Evolutionary conservation across 2,888 invertebrate genomes (phyloP), one percentile per base, ranked within the genome.

Genomic region (Athetis lepigone): DNA sequence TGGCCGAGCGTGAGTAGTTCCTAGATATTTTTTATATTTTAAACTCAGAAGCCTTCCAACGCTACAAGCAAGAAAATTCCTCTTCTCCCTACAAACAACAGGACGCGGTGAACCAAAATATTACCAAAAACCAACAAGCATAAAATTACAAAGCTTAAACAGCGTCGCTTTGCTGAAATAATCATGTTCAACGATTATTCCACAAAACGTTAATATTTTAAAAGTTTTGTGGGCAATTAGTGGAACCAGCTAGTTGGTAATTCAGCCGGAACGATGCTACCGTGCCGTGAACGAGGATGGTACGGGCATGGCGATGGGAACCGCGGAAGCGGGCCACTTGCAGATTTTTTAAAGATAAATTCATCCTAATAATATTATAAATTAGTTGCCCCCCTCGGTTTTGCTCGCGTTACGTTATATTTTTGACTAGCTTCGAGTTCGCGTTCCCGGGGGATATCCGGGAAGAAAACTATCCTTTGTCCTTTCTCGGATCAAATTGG

Each of bases 201-300:
- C 70, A 75, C 70, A 80, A 73, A 80, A 80, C 76, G 77, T 82
- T 84, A 81, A 83, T 86, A 87, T 85, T 87, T 86, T 77, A 80
- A 85, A 87, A 88, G 80, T 83, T 84, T 75, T 82, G 76, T 69
- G 79, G 80, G 83, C 85, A 88, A 89, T 90, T 89, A 90, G 86
- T 69, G 75, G 71, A 67, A 72, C 72, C 81, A 78, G 81, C 78
- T 82, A 82, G 85, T 81, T 83, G 80, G 86, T 84, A 82, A 85
- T 88, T 86, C 85, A 84, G 70, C 84, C 65, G 84, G 79, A 87
- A 85, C 81, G 76, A 77, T 73, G 61, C 77, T 70, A 40, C 75
- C 65, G 59, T 57, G 58, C 69, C 65, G 72, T 70, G 77, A 77
- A 81, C 75, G 67, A 67, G 68, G 39, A 11, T 13, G 56, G 50